Conservation (phyloP, 2,113 vertebrate species). For the Hystrix brachyura region DNA sequence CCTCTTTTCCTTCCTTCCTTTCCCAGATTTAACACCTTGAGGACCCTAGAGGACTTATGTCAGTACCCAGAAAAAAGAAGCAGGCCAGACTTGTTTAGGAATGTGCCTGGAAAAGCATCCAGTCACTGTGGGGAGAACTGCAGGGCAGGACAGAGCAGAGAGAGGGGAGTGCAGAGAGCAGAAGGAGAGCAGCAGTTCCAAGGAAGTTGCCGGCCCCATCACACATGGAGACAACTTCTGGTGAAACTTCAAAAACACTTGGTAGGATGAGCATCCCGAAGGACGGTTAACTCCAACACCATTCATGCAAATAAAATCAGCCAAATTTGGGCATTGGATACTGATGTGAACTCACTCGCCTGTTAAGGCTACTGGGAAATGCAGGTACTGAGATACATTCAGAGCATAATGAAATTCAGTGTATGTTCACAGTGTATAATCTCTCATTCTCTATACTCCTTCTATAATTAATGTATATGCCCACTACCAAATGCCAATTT, state of each 20-base stretch:
- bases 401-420: not conserved
- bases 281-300: not conserved
- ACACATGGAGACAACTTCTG: not conserved
- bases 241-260: not conserved
- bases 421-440: not conserved
- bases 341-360: not conserved
- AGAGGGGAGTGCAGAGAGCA: not conserved
- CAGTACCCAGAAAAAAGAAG: not conserved
- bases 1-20: not conserved
- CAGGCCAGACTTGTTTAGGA: not conserved
- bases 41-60: not conserved
- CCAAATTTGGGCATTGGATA: not conserved
- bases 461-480: not conserved
- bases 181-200: not conserved
- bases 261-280: not conserved
- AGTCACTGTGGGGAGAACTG: not conserved
- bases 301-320: conserved; percentile 15
- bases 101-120: not conserved
- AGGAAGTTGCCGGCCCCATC: not conserved
- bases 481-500: not conserved
- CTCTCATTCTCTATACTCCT: not conserved
- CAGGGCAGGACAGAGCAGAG: not conserved
- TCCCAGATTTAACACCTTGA: not conserved
- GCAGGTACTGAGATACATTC: not conserved
- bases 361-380: not conserved